Base-by-base conservation (phyloP, 1,140 invertebrate genomes). In the Mercenaria mercenaria region DNA sequence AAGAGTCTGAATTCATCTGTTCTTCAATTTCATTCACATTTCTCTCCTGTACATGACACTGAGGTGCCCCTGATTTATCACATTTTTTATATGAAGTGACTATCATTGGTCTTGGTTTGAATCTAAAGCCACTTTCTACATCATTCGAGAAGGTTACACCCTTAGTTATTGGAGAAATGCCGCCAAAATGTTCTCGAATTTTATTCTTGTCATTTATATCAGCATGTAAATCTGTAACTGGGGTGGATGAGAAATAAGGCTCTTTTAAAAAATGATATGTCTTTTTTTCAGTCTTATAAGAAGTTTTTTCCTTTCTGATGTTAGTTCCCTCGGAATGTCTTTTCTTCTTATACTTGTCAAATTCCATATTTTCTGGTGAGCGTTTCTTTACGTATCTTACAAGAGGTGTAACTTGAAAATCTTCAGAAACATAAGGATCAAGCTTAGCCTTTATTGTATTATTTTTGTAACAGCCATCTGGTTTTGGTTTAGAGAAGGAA, bases 311-410 rank as follows among this genome's bases (percentile, higher is more conserved):
- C 15, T 23, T 50, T 32, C 26, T 41, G 6, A 15, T 13, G 23
- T 61, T 37, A 3, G 26, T 4, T 52, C 23, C 10, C 4, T 61
- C 52, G 4, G 23, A 50, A 64, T 61, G 52, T n/a, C 50, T 47
- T 56, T 29, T 79, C 29, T 61, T 81, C 34, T 61, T 81, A n/a
- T 6, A 23, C 3, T 81, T 81, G 4, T 29, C 56, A 29, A 59
- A 10, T 64, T 61, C 26, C n/a, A 39, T 13, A 8, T 50, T 39
- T 29, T 1, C 3, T 15, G 29, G 13, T 59, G 47, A 37, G 0
- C 56, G n/a, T 39, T 47, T 84, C 82, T 84, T 84, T 50, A n/a
- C 8, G 64, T 84, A 84, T 20, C 29, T 61, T n/a, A 72, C n/a
- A 0, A 84, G 47, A 23, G 82, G 82, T 0, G 82, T 84, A 1